A percentile compares a stretch with the other conserved stretches of the same genome.
Conservation (phyloP, 2,888 invertebrate genomes). For the Melanostoma mellinum region DNA sequence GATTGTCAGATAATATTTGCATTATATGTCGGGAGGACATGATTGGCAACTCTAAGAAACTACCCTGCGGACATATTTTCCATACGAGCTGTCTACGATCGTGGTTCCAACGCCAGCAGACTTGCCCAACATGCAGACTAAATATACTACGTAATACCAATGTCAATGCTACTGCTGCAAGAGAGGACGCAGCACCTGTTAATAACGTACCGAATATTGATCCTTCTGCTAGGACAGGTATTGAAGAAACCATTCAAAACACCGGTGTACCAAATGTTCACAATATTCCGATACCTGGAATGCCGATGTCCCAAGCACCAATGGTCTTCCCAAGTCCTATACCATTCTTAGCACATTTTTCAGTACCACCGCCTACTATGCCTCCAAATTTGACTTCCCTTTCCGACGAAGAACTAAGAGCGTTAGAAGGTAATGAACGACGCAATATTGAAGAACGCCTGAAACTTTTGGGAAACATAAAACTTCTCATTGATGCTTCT, state of each 20-base stretch:
- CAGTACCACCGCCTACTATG: slow-evolving; percentile 88
- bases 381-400: slow-evolving; percentile 89
- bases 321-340: slow-evolving; percentile 84
- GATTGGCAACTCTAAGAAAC: slow-evolving; percentile 92
- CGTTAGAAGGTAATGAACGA: slow-evolving; percentile 95
- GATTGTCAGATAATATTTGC: slow-evolving; percentile 97
- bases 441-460: slow-evolving; percentile 95
- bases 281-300: slow-evolving; percentile 42
- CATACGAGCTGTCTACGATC: slow-evolving; percentile 98
- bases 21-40: slow-evolving; percentile 96
- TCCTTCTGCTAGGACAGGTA: slow-evolving; percentile 65
- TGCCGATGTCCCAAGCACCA: slow-evolving; percentile 80
- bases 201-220: slow-evolving; percentile 74
- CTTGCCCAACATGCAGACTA: slow-evolving; percentile 98
- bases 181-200: slow-evolving; percentile 63
- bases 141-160: slow-evolving; percentile 87
- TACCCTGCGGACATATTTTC: slow-evolving; percentile 99
- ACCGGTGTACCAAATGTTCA: neutral
- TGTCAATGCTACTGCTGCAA: slow-evolving; percentile 76
- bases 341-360: slow-evolving; percentile 83
- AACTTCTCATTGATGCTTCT: slow-evolving; percentile 95
- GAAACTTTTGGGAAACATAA: slow-evolving; percentile 91
- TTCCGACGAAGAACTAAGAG: slow-evolving; percentile 91
- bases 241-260: slow-evolving; percentile 25
- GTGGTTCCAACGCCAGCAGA: slow-evolving; percentile 99